Conservation (phyloP, 2,888 invertebrate species). For the Globia sparganii region DNA sequence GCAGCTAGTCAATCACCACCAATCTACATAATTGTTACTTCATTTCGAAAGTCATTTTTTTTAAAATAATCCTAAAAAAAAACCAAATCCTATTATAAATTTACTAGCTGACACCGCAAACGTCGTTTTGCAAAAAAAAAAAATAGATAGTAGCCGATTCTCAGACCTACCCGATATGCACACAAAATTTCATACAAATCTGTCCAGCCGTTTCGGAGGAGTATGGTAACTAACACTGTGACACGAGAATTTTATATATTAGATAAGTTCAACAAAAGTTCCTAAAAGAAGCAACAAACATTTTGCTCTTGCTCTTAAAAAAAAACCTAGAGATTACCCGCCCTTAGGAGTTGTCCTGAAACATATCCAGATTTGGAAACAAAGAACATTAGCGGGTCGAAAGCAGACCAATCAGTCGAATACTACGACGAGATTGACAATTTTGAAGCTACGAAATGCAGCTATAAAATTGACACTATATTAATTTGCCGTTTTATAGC, state of each 20-base stretch:
- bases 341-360: background rate
- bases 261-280: conserved; percentile 1
- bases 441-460: background rate
- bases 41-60: background rate
- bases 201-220: too few species aligned
- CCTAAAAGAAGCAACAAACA: background rate
- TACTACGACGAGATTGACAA: background rate
- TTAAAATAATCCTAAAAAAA: too few species aligned
- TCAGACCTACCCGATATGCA: too few species aligned
- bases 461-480: background rate
- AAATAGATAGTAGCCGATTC: too few species aligned
- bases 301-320: background rate
- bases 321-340: background rate
- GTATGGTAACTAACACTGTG: too few species aligned
- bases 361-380: background rate
- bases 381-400: background rate
- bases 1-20: background rate
- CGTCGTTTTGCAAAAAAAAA: too few species aligned
- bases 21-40: background rate
- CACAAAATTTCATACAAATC: too few species aligned
- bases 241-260: too few species aligned
- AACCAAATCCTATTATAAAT: too few species aligned
- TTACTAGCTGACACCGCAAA: too few species aligned
- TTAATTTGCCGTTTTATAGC: background rate
- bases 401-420: background rate